phyloP scores from a whole-genome alignment of 1,140 invertebrate species.

The Drosophila hydei region DNA sequence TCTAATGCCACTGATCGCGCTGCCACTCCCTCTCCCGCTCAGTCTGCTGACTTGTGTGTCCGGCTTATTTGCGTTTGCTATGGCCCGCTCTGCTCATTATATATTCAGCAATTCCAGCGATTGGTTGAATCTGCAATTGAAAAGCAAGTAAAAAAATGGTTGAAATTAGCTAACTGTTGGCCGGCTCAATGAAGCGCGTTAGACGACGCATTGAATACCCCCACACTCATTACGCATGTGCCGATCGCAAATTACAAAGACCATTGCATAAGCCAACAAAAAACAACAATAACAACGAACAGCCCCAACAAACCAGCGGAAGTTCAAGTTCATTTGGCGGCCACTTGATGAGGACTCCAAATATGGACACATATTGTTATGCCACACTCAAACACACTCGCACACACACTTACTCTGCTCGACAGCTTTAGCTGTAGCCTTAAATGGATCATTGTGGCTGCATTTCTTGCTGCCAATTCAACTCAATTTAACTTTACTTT shows the following conservation, averaged over 20 bases:
- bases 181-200: slow-evolving; percentile 34
- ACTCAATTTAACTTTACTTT: neutral
- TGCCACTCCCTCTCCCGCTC: neutral
- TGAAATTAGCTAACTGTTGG: slow-evolving; percentile 55
- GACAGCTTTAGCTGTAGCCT: slow-evolving; percentile 43
- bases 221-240: slow-evolving; percentile 54
- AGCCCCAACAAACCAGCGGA: slow-evolving; percentile 51
- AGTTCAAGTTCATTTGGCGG: slow-evolving; percentile 76
- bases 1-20: neutral
- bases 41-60: slow-evolving; percentile 13
- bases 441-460: slow-evolving; percentile 51
- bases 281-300: slow-evolving; percentile 43
- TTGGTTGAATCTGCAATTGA: slow-evolving; percentile 58
- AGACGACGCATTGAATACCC: slow-evolving; percentile 33
- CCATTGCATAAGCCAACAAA: slow-evolving; percentile 63
- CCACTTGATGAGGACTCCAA: slow-evolving; percentile 50
- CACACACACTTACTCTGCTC: too few relatives aligned
- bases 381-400: slow-evolving; percentile 14
- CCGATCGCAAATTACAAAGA: slow-evolving; percentile 51
- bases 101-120: slow-evolving; percentile 49
- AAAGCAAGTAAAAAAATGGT: slow-evolving; percentile 12
- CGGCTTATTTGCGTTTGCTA: slow-evolving; percentile 28
- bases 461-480: slow-evolving; percentile 38
- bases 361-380: slow-evolving; percentile 44
- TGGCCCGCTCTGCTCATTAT: slow-evolving; percentile 56